These are phyloP conservation scores for Volucella bombylans DNA, from an alignment of 2,888 invertebrate species.

Conservation along the genomic window DNA sequence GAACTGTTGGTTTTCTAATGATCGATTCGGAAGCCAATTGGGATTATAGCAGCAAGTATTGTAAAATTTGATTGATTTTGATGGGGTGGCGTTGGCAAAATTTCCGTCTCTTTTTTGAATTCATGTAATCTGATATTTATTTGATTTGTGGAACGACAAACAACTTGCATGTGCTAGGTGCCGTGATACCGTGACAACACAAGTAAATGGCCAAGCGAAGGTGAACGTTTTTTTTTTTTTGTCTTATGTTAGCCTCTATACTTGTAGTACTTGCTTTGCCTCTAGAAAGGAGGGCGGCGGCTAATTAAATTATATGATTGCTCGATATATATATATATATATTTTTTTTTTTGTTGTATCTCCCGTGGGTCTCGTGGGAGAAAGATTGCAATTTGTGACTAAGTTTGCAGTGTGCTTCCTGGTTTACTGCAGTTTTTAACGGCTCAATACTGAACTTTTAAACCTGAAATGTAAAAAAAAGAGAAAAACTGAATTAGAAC, in stretches of 20 bases:
- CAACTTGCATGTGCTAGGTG: constrained; percentile 50
- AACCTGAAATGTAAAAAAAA: constrained; percentile 45
- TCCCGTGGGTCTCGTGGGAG: not conserved
- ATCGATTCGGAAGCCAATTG: constrained; percentile 52
- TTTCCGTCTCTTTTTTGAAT: constrained; percentile 75
- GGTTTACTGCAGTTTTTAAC: constrained; percentile 21
- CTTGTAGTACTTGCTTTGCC: not conserved
- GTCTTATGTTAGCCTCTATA: not conserved
- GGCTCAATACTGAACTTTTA: constrained; percentile 23
- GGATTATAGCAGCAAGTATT: constrained; percentile 65
- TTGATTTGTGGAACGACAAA: constrained; percentile 71
- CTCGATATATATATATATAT: constrained; percentile 18
- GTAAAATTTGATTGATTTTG: constrained; percentile 68
- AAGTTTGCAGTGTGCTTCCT: constrained; percentile 31
- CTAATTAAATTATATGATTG: constrained; percentile 70
- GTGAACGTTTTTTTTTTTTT: constrained; percentile 25
- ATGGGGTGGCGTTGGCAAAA: constrained; percentile 63
- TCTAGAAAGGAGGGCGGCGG: constrained; percentile 9
- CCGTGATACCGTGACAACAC: not conserved
- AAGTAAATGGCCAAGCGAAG: constrained; percentile 15
- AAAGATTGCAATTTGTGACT: constrained; percentile 34
- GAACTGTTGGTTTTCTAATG: constrained; percentile 35
- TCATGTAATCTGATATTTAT: constrained; percentile 76
- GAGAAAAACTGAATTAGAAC: not conserved
- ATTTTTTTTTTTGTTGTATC: not conserved